phyloP scores from a whole-genome alignment of 1,140 invertebrate genomes.

The Zelostemma sp. region DNA sequence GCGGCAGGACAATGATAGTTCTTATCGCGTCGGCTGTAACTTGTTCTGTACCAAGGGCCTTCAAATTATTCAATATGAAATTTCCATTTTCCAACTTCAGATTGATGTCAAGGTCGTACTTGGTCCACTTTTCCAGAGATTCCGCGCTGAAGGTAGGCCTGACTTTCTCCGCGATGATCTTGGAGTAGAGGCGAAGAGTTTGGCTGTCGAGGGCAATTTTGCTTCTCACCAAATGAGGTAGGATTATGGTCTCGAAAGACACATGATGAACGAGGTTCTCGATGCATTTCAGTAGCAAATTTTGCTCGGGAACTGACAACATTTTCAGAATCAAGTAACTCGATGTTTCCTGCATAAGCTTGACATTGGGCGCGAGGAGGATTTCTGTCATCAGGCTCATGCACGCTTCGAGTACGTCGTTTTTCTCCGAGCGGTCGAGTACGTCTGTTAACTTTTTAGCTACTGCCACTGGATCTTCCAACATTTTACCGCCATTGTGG shows the following conservation, averaged over 20 bases:
- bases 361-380: slow-evolving; percentile 73
- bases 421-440: slow-evolving; percentile 59
- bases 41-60: slow-evolving; percentile 30
- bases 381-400: slow-evolving; percentile 73
- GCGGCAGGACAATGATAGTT: slow-evolving; percentile 59
- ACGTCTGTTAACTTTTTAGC: slow-evolving; percentile 70
- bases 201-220: slow-evolving; percentile 72
- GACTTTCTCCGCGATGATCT: slow-evolving; percentile 77
- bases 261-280: slow-evolving; percentile 76
- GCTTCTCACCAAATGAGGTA: slow-evolving; percentile 77
- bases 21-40: slow-evolving; percentile 51
- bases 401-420: slow-evolving; percentile 68
- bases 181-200: slow-evolving; percentile 75
- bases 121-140: slow-evolving; percentile 74
- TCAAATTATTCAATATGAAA: slow-evolving; percentile 45
- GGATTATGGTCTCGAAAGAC: slow-evolving; percentile 80
- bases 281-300: slow-evolving; percentile 75
- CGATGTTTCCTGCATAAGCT: slow-evolving; percentile 78
- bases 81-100: slow-evolving; percentile 33
- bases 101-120: slow-evolving; percentile 76
- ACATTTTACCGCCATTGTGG: slow-evolving; percentile 75
- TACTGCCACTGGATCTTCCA: slow-evolving; percentile 72
- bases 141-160: slow-evolving; percentile 74
- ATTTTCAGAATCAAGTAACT: slow-evolving; percentile 75
- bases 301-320: slow-evolving; percentile 69